Conservation (phyloP, 2,888 invertebrate species). For the Chalcosyrphus nemorum region DNA sequence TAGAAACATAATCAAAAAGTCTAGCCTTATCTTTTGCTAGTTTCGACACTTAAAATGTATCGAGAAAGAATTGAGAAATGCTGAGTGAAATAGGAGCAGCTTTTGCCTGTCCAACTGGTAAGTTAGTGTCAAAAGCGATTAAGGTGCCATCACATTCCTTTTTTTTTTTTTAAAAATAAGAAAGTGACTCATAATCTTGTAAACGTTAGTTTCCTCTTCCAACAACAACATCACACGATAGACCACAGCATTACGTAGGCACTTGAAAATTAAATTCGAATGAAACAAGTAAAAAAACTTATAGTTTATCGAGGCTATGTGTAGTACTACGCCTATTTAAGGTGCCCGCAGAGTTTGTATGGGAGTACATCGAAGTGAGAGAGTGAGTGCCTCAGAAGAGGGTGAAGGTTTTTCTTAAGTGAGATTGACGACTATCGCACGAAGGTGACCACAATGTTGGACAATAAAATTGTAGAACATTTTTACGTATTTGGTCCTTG, state of each 20-base stretch:
- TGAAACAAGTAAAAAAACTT: slow-evolving; percentile 21
- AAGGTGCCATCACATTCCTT: slow-evolving; percentile 8
- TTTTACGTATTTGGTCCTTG: slow-evolving; percentile 27
- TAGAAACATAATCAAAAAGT: slow-evolving; percentile 13
- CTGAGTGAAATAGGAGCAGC: background rate
- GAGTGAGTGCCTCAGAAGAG: background rate
- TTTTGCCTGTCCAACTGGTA: slow-evolving; percentile 16
- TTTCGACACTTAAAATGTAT: background rate
- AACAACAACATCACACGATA: background rate
- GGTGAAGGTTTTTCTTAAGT: slow-evolving; percentile 40
- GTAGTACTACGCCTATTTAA: slow-evolving; percentile 50
- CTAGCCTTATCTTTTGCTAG: slow-evolving; percentile 8
- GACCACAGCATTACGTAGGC: slow-evolving; percentile 35
- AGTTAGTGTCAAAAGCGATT: slow-evolving; percentile 45
- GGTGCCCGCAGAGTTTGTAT: slow-evolving; percentile 27
- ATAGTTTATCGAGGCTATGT: slow-evolving; percentile 12
- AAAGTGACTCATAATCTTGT: slow-evolving; percentile 53
- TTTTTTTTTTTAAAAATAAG: background rate
- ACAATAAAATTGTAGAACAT: slow-evolving; percentile 21
- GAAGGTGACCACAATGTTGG: slow-evolving; percentile 6
- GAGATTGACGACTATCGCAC: slow-evolving; percentile 2
- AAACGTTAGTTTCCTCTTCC: slow-evolving; percentile 19
- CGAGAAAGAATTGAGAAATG: slow-evolving; percentile 19
- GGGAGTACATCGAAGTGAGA: slow-evolving; percentile 31
- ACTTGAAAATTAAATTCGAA: slow-evolving; percentile 22